Conservation (phyloP, 2,797 vertebrate genomes). For the Pangasius larnaudii region DNA sequence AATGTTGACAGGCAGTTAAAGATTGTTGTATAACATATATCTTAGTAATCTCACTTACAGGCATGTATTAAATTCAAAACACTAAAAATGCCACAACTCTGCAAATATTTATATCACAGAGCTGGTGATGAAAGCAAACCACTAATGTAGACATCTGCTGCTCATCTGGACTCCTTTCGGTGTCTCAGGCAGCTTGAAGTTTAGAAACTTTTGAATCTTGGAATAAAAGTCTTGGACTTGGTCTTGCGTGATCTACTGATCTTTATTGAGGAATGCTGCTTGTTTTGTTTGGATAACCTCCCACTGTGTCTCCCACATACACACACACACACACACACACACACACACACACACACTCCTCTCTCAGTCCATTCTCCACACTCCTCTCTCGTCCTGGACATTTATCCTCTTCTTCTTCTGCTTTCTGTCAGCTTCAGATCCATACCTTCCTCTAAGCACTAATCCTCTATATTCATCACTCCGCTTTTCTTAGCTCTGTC, state of each 20-base stretch:
- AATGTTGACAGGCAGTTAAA: constrained; percentile 8
- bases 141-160: constrained; percentile 50
- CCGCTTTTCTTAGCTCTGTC: background rate
- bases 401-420: background rate
- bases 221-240: constrained; percentile 27
- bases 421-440: constrained; percentile 24
- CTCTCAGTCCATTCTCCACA: background rate
- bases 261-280: constrained; percentile 51
- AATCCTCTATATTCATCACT: constrained; percentile 19
- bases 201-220: constrained; percentile 12
- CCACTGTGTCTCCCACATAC: background rate
- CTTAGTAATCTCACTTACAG: constrained; percentile 28
- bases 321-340: constrained; percentile 17
- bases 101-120: constrained; percentile 31
- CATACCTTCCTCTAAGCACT: constrained; percentile 18
- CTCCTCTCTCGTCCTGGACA: background rate
- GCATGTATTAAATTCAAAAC: constrained; percentile 13
- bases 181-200: constrained; percentile 24
- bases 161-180: constrained; percentile 40
- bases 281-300: constrained; percentile 52
- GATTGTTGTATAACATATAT: background rate
- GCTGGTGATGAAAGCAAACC: constrained; percentile 7
- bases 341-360: background rate
- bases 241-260: constrained; percentile 38
- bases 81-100: background rate